phyloP scores from a whole-genome alignment of 2,113 vertebrate species.

The Pedetes capensis region DNA sequence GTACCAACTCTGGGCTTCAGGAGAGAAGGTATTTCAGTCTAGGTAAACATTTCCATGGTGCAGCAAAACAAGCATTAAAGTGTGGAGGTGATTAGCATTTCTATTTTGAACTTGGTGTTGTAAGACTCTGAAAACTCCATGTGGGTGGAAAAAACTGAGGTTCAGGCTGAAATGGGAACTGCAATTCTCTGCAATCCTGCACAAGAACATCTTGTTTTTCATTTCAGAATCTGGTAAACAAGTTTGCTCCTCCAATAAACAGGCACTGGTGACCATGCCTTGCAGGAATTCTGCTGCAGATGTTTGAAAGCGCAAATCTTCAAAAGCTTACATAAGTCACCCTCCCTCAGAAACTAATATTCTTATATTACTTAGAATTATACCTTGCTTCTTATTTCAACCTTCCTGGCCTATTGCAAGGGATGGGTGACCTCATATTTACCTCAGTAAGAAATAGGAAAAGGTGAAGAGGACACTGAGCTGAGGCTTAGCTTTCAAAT shows the following conservation, averaged over 20 bases:
- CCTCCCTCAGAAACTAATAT: background rate
- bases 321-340: background rate
- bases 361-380: background rate
- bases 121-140: conserved; percentile 31
- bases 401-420: background rate
- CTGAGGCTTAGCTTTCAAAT: background rate
- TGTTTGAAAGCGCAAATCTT: conserved; percentile 5
- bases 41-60: conserved; percentile 27
- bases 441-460: background rate
- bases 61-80: conserved; percentile 40
- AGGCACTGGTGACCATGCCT: background rate
- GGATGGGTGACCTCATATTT: background rate
- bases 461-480: background rate
- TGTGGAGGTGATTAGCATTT: conserved; percentile 25
- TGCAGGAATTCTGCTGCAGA: background rate
- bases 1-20: conserved; percentile 25
- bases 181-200: conserved; percentile 9
- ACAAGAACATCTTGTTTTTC: conserved; percentile 61
- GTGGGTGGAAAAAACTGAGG: conserved; percentile 53
- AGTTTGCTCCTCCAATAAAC: background rate
- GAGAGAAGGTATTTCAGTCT: background rate
- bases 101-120: conserved; percentile 41
- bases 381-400: background rate
- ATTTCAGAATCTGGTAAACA: conserved; percentile 65
- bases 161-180: conserved; percentile 49